phyloP scores from a whole-genome alignment of 1,140 invertebrate genomes.

The Linepithema humile region DNA sequence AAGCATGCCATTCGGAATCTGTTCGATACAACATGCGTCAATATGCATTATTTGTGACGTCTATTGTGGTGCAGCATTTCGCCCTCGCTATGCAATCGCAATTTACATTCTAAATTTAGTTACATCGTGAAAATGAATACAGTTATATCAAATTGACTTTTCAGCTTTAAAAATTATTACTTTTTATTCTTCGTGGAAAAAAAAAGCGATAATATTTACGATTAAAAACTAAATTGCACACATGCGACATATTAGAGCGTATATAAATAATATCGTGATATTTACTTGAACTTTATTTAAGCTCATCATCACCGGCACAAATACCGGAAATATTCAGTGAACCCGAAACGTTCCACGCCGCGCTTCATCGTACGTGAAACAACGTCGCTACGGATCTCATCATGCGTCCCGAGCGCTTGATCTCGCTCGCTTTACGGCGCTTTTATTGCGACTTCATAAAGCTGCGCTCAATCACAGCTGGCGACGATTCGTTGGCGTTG shows the following conservation, averaged over 20 bases:
- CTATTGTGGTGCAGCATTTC: background rate
- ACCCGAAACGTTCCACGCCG: background rate
- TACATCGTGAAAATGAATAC: background rate
- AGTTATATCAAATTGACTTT: background rate
- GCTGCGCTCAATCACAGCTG: constrained; percentile 17
- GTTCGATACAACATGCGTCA: background rate
- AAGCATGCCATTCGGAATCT: background rate
- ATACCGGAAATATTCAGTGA: background rate
- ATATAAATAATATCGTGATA: background rate
- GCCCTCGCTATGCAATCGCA: background rate
- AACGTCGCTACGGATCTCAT: background rate
- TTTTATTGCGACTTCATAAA: constrained; percentile 22
- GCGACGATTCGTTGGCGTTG: background rate
- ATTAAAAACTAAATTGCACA: background rate
- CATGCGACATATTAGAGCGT: background rate
- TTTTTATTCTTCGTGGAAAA: background rate
- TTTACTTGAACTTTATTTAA: background rate
- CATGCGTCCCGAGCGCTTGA: background rate
- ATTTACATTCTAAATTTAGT: background rate
- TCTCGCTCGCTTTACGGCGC: constrained; percentile 4
- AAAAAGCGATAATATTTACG: background rate
- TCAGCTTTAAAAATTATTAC: background rate
- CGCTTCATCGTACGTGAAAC: background rate
- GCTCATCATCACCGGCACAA: background rate
- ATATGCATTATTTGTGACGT: background rate